Conservation (phyloP, 2,797 vertebrate species). For the Chiroxiphia lanceolata region DNA sequence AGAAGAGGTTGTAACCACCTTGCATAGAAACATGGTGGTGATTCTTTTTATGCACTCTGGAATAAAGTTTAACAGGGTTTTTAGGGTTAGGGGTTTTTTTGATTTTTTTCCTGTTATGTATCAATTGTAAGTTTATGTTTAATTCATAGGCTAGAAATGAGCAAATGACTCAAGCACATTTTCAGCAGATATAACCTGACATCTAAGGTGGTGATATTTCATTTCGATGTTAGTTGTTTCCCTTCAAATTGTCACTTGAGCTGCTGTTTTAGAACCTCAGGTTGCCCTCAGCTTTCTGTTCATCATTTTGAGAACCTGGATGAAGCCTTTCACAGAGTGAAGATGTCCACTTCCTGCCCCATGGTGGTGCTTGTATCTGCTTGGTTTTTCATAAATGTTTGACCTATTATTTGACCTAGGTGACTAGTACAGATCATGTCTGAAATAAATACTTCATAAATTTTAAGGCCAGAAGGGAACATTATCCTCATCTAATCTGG, state of each 20-base stretch:
- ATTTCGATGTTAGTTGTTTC: background rate
- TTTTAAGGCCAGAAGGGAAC: background rate
- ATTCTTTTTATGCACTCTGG: background rate
- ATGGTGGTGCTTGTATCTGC: background rate
- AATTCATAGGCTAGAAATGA: background rate
- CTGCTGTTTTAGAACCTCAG: background rate
- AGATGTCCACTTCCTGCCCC: background rate
- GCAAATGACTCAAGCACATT: background rate
- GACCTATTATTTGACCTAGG: background rate
- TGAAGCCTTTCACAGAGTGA: background rate
- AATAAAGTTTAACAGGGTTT: background rate
- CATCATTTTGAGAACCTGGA: background rate
- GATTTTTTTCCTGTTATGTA: background rate
- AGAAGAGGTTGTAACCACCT: background rate
- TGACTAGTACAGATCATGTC: background rate
- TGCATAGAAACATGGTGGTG: background rate
- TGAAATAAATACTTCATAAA: background rate
- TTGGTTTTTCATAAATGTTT: background rate
- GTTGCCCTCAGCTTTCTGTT: background rate
- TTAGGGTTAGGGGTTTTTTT: background rate
- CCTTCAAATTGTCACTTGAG: background rate
- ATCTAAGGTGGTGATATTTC: background rate
- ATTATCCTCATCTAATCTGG: background rate
- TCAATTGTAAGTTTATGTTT: background rate
- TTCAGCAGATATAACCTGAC: background rate